phyloP scores from a whole-genome alignment of 2,113 vertebrate species.

The Bombycilla garrulus region DNA sequence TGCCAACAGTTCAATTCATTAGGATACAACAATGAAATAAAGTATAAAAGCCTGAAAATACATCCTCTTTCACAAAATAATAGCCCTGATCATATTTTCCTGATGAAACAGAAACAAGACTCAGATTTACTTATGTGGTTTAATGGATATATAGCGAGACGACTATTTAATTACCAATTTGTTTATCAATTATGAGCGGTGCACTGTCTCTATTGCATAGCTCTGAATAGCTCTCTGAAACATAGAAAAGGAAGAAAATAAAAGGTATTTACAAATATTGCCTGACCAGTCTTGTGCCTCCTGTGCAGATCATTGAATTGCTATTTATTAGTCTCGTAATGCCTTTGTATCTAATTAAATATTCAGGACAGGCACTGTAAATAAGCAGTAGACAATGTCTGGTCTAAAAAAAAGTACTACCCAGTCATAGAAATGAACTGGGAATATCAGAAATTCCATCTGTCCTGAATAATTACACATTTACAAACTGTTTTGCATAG shows the following conservation, averaged over 20 bases:
- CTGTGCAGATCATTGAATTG: neutral
- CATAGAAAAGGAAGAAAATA: neutral
- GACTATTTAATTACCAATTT: conserved; percentile 14
- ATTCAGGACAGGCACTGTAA: neutral
- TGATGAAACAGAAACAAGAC: neutral
- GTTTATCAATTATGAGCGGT: neutral
- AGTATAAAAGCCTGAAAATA: neutral
- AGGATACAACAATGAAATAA: neutral
- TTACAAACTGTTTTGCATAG: neutral
- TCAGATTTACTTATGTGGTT: neutral
- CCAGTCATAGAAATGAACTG: conserved; percentile 2
- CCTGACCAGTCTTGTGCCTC: neutral
- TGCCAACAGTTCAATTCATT: neutral
- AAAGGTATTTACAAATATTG: neutral
- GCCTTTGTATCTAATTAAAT: neutral
- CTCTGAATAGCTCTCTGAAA: neutral
- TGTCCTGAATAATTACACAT: neutral
- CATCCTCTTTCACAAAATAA: neutral
- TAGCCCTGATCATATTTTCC: neutral
- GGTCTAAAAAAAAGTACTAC: neutral
- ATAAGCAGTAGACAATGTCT: neutral
- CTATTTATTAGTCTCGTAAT: neutral
- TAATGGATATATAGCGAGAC: neutral
- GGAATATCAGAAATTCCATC: neutral
- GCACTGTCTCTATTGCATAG: neutral